Evolutionary conservation across 2,797 vertebrate genomes (phyloP).

Genomic region (Hipposideros larvatus): DNA sequence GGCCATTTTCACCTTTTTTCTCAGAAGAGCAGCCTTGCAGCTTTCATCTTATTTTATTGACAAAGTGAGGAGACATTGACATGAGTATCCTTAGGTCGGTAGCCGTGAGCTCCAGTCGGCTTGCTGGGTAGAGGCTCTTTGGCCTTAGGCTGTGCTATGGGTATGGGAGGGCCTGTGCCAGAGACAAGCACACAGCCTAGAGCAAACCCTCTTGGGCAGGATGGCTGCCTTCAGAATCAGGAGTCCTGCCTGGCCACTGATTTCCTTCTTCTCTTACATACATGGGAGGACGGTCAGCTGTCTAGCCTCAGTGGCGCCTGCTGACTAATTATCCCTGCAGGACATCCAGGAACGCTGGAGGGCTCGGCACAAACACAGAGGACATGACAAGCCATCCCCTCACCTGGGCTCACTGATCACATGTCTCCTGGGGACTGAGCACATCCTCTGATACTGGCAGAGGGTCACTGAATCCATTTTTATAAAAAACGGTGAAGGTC

Average conservation of each 20-base stretch:
- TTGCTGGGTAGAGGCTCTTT: background rate
- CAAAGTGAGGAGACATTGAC: background rate
- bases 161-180: background rate
- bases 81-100: background rate
- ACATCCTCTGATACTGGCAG: background rate
- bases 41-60: background rate
- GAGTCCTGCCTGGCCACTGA: background rate
- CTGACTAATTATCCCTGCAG: background rate
- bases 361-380: background rate
- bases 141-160: background rate
- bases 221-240: background rate
- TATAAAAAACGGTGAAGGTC: background rate
- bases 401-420: background rate
- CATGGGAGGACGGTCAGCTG: background rate
- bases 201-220: background rate
- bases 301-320: background rate
- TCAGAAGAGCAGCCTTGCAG: background rate
- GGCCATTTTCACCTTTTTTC: background rate
- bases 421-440: background rate
- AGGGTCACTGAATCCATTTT: background rate
- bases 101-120: background rate
- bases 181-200: background rate
- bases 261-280: background rate
- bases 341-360: accelerated
- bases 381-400: background rate